A percentile compares a stretch with the other conserved stretches of the same genome.
Conservation (phyloP, 1,140 invertebrate species). For the Hyles vespertilio region DNA sequence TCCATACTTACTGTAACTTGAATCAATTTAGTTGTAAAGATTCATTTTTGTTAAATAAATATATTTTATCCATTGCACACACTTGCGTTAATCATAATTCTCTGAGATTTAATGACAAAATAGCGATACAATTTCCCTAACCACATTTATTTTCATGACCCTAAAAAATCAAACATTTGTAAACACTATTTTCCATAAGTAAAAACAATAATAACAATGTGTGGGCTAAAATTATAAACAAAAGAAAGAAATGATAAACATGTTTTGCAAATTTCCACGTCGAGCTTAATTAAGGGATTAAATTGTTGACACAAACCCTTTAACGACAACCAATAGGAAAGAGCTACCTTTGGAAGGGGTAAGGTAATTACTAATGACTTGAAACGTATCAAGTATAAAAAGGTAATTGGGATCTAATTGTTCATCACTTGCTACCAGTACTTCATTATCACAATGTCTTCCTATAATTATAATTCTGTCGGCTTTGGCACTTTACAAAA, state of each 20-base stretch:
- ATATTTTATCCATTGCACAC: too few species aligned
- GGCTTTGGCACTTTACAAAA: too few species aligned
- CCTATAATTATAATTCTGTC: neutral
- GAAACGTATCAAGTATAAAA: conserved; percentile 6
- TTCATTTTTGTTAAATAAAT: too few species aligned
- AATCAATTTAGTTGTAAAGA: too few species aligned
- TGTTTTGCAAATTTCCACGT: conserved; percentile 6
- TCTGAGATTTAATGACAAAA: too few species aligned
- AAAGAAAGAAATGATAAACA: conserved; percentile 7
- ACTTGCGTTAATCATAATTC: too few species aligned
- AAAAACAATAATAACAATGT: neutral
- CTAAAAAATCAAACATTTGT: too few species aligned
- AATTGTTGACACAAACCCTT: conserved; percentile 7
- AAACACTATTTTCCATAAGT: too few species aligned
- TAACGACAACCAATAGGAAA: conserved; percentile 5
- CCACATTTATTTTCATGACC: too few species aligned
- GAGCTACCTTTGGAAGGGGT: conserved; percentile 8
- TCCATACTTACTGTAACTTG: too few species aligned
- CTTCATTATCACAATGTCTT: conserved; percentile 5
- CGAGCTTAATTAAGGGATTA: conserved; percentile 13
- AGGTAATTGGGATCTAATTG: conserved; percentile 2
- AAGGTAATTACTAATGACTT: conserved; percentile 11
- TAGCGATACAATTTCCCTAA: too few species aligned
- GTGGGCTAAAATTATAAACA: neutral
- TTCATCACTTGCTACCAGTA: conserved; percentile 14